A percentile compares a stretch with the other conserved stretches of the same genome.
phyloP scores from a whole-genome alignment of 2,113 vertebrate species.

The Calonectris borealis region DNA sequence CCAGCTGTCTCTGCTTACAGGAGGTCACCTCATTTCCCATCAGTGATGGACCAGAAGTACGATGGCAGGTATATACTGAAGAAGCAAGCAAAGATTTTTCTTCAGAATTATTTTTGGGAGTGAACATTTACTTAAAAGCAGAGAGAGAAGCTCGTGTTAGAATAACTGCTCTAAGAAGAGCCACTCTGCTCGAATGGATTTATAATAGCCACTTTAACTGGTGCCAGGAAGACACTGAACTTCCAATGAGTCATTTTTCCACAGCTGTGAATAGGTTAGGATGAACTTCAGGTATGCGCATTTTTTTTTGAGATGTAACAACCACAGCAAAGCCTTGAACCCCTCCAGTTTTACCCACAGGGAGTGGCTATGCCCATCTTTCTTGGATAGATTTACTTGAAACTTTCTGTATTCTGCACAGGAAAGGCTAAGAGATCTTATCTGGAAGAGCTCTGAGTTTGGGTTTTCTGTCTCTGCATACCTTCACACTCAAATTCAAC shows the following conservation, averaged over 20 bases:
- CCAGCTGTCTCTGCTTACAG: background rate
- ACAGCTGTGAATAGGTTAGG: background rate
- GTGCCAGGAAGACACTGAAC: constrained; percentile 9
- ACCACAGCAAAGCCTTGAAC: background rate
- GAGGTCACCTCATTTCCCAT: background rate
- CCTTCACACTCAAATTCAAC: background rate
- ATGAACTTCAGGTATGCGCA: background rate
- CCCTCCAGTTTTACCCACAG: background rate
- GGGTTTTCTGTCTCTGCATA: background rate
- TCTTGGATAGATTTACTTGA: background rate
- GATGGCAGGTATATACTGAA: background rate
- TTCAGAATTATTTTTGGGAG: background rate
- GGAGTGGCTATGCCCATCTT: background rate
- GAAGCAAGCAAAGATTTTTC: background rate
- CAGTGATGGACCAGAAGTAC: background rate
- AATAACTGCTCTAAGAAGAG: background rate
- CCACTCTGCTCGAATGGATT: background rate
- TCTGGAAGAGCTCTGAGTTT: background rate
- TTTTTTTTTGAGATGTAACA: background rate
- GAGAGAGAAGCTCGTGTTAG: background rate
- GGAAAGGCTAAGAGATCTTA: background rate
- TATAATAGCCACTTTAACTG: background rate
- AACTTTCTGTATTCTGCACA: background rate
- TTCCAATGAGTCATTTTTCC: constrained; percentile 17
- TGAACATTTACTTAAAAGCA: background rate